Conservation (phyloP, 2,888 invertebrate species). For the Asteroscopus sphinx region DNA sequence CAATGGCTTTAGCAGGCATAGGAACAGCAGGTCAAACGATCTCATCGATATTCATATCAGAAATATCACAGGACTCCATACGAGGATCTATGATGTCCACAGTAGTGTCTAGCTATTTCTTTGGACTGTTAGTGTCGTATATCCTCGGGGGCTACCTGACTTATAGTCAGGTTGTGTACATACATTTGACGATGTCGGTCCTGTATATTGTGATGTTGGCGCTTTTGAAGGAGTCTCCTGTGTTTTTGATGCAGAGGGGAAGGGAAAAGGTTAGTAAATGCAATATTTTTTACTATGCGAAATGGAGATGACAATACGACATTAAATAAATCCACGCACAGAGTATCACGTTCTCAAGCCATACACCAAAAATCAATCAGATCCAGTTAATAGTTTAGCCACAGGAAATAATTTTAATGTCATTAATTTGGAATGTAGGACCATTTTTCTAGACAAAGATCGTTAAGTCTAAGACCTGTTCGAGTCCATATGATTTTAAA, state of each 20-base stretch:
- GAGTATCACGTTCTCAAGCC: no score
- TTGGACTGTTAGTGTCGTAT: conserved; percentile 76
- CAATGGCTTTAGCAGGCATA: conserved; percentile 68
- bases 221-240: conserved; percentile 76
- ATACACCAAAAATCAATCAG: no score
- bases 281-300: not conserved
- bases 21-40: conserved; percentile 77
- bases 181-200: conserved; percentile 69
- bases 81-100: conserved; percentile 73
- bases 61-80: conserved; percentile 76
- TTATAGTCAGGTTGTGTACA: conserved; percentile 71
- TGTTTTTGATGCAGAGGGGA: conserved; percentile 72
- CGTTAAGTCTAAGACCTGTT: no score
- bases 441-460: no score
- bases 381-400: no score
- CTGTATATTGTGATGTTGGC: conserved; percentile 70
- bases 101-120: conserved; percentile 70
- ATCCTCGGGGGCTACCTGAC: conserved; percentile 72
- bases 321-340: no score
- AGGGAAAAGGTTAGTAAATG: conserved; percentile 68
- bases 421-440: no score
- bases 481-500: no score
- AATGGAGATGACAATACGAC: no score
- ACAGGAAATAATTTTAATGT: no score
- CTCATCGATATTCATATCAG: conserved; percentile 75